Evolutionary conservation across 1,140 invertebrate genomes (phyloP).

Genomic region (Latrodectus geometricus): DNA sequence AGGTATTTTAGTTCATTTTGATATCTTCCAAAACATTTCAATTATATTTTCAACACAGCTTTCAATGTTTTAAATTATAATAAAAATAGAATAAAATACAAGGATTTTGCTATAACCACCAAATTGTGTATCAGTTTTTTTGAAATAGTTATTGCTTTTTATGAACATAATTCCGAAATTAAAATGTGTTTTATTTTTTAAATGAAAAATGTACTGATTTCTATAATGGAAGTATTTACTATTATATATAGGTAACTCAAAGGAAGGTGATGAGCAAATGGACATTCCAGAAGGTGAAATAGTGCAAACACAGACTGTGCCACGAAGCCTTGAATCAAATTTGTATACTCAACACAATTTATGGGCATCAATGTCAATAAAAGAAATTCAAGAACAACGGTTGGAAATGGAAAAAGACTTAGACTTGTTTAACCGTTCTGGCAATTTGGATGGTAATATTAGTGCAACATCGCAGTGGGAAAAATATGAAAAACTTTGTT

Average conservation of each 20-base stretch:
- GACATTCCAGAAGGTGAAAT: conserved; percentile 28
- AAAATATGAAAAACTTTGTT: conserved; percentile 74
- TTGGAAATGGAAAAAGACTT: conserved; percentile 1
- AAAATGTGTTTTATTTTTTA: too few relatives aligned
- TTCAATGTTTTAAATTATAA: too few relatives aligned
- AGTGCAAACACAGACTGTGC: background rate
- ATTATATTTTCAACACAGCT: too few relatives aligned
- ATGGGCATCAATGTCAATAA: conserved; percentile 29
- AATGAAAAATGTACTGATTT: too few relatives aligned
- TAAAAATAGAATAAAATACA: too few relatives aligned
- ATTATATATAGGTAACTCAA: background rate
- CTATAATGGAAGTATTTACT: too few relatives aligned
- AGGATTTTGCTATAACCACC: too few relatives aligned
- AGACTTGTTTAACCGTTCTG: background rate
- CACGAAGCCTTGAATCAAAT: conserved; percentile 26
- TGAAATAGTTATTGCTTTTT: too few relatives aligned
- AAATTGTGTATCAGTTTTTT: too few relatives aligned
- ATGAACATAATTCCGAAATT: too few relatives aligned
- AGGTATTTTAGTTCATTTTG: too few relatives aligned
- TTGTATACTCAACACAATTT: conserved; percentile 47
- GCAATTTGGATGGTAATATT: background rate
- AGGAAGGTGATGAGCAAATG: conserved; percentile 10
- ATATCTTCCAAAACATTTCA: too few relatives aligned
- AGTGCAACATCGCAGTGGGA: conserved; percentile 68
- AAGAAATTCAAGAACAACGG: background rate